Evolutionary conservation across 2,113 vertebrate genomes (phyloP), one percentile per base, ranked within the genome.

Genomic region (Taxidea taxus): DNA sequence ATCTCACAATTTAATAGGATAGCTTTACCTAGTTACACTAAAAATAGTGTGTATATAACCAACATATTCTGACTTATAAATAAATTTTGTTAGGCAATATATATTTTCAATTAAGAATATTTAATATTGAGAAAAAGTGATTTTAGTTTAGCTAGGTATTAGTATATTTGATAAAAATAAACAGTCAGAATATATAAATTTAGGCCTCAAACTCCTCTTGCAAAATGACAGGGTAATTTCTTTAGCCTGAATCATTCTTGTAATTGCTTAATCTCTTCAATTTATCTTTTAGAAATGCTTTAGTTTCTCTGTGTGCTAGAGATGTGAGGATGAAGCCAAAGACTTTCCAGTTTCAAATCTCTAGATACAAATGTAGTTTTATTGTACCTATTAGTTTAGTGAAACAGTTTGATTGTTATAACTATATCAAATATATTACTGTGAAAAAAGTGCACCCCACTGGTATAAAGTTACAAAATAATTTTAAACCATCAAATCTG

Each of bases 331-430:
- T 96, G 80, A 84, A 92, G 74, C 44, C 58, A 94, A 74, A 90
- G 39, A 3, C 23, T 58, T 92, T 94, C 66, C 70, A 92, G 82
- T 37, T 94, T 87, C 66, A 83, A 90, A 60, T 74, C 84, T 90
- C 80, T 54, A 95, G 84, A 92, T 60, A 83, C 18, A 96, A 93
- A 91, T 51, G 87, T 92, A 82, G 77, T 86, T 92, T 78, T 15
- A 85, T 62, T 93, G 47, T 56, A 58, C 37, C 39, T 78, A 78
- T 64, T 88, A 70, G 39, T 90, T 58, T 68, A 86, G 51, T 86
- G n/a, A 92, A 97, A 70, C 31, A 87, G 56, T 93, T 93, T 95
- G 74, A 51, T 94, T 82, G 25, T 39, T 78, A 58, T 91, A 90
- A 75, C 27, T 81, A 4, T 68, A 34, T 74, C 23, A 80, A 91